These are phyloP conservation scores for Camarhynchus parvulus DNA, from an alignment of 2,113 vertebrate species.

Conservation along the genomic window DNA sequence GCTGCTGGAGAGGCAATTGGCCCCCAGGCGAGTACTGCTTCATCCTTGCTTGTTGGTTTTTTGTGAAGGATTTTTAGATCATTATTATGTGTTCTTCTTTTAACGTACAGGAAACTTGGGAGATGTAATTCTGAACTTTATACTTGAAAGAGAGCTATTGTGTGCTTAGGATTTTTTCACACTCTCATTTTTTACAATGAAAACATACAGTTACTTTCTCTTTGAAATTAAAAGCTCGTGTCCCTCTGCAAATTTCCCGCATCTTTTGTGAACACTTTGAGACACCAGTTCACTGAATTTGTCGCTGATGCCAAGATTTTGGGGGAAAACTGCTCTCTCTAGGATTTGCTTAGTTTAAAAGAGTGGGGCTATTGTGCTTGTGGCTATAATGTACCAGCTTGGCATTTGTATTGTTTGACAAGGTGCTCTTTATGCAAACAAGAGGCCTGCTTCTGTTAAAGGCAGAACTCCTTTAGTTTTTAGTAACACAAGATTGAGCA, in stretches of 20 bases:
- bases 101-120: conserved; percentile 48
- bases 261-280: not conserved
- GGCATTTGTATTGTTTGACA: conserved; percentile 16
- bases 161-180: not conserved
- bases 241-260: conserved; percentile 24
- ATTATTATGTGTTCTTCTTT: conserved; percentile 51
- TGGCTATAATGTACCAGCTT: conserved; percentile 20
- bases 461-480: conserved; percentile 20
- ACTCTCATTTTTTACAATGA: not conserved
- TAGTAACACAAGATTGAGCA: not conserved
- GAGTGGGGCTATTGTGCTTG: conserved; percentile 13
- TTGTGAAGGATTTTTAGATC: conserved; percentile 62
- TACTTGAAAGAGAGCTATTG: not conserved
- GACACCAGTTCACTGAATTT: not conserved
- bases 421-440: conserved; percentile 36
- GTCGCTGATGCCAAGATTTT: not conserved
- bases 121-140: conserved; percentile 62
- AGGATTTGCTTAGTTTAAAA: conserved; percentile 23
- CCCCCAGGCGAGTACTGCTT: conserved; percentile 89
- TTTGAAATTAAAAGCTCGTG: not conserved
- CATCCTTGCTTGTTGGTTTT: conserved; percentile 85
- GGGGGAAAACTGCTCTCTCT: not conserved
- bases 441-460: conserved; percentile 7
- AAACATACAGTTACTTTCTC: not conserved
- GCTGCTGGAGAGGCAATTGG: conserved; percentile 91